A percentile compares a stretch with the other conserved stretches of the same genome.
phyloP scores from a whole-genome alignment of 2,888 invertebrate species.

The Microdon myrmicae region DNA sequence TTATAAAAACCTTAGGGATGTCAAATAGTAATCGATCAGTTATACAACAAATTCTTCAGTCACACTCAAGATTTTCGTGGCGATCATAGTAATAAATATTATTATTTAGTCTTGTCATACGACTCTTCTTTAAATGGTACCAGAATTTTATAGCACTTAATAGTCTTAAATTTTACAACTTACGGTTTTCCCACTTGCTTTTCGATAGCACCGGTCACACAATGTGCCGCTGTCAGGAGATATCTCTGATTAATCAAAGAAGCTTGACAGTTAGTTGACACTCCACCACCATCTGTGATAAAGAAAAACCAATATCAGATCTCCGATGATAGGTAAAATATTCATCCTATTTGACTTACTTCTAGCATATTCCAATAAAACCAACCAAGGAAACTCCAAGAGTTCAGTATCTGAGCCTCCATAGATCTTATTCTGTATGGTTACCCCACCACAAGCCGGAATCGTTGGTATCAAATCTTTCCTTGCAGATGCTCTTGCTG shows the following conservation, averaged over 20 bases:
- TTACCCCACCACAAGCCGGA: conserved; percentile 62
- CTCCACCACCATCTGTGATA: conserved; percentile 52
- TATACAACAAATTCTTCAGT: too few relatives aligned
- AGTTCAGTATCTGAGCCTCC: conserved; percentile 72
- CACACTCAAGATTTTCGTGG: background rate
- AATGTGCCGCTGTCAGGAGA: conserved; percentile 73
- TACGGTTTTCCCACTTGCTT: conserved; percentile 70
- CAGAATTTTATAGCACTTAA: background rate
- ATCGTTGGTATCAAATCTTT: conserved; percentile 54
- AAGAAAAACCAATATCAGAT: background rate
- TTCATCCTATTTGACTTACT: conserved; percentile 54
- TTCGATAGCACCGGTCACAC: conserved; percentile 69
- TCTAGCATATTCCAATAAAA: conserved; percentile 71
- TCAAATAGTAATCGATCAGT: too few relatives aligned
- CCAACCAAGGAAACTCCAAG: conserved; percentile 78
- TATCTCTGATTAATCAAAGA: conserved; percentile 67
- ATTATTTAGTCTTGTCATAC: too few relatives aligned
- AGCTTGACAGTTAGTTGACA: conserved; percentile 62
- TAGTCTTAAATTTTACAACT: conserved; percentile 58
- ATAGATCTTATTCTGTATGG: conserved; percentile 70
- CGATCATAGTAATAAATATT: background rate
- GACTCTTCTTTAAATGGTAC: too few relatives aligned
- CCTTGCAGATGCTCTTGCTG: background rate
- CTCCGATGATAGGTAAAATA: conserved; percentile 2
- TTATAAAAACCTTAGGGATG: too few relatives aligned